Percentiles rank a stretch among this genome's conserved stretches.
Evolutionary conservation across 2,113 vertebrate genomes (phyloP).

Genomic region (Macheiramphus alcinus): DNA sequence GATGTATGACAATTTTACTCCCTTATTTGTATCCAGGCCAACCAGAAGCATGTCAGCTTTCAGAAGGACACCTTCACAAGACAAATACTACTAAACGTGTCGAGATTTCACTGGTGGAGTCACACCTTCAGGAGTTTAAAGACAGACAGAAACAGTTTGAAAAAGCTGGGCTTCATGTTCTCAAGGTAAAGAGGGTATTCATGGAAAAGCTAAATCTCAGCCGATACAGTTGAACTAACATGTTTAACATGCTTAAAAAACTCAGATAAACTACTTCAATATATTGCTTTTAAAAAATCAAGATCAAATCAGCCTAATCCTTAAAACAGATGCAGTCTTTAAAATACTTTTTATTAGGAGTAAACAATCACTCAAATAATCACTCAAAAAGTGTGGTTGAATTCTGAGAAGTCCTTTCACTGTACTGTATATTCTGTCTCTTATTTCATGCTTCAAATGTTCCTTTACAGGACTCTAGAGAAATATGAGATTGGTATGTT

Average conservation of each 20-base stretch:
- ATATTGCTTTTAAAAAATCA: background rate
- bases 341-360: no score
- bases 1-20: background rate
- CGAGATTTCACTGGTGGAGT: background rate
- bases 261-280: background rate
- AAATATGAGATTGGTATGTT: background rate
- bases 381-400: background rate
- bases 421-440: background rate
- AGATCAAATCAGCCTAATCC: background rate
- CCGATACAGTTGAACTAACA: background rate
- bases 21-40: conserved; percentile 45
- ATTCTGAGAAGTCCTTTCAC: background rate
- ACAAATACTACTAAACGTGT: background rate
- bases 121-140: background rate
- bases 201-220: background rate
- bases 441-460: background rate
- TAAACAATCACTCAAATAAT: no score
- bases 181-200: conserved; percentile 67
- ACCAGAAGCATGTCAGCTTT: background rate
- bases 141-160: conserved; percentile 11
- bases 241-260: background rate
- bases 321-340: background rate
- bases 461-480: background rate
- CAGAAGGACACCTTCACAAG: background rate
- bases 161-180: conserved; percentile 31